Base-by-base conservation (phyloP, 1,140 invertebrate species). In the Saxidomus purpurata region DNA sequence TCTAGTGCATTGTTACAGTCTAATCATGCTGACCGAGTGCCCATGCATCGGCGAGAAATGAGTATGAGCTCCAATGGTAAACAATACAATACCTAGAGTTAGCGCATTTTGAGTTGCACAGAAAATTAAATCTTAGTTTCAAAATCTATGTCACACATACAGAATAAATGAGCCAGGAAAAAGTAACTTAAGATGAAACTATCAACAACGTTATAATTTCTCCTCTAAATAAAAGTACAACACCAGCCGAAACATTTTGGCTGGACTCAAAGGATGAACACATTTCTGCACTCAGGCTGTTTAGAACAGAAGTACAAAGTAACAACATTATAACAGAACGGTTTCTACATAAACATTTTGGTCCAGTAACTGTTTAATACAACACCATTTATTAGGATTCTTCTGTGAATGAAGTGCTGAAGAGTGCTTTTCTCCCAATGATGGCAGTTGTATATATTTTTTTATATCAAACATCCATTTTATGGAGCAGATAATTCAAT, bases 211-310 rank as follows among this genome's bases (percentile, higher is more conserved):
- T 34, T 38, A 87, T 77, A 52, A 17, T n/a, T 79, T 34, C 40
- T 55, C 25, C 31, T 40, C 34, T 43, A 43, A 47, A 63, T 31
- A 36, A 31, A 36, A 25, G 82, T 61, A 55, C 19, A 88, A 77
- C 36, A 83, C 49, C 69, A 83, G 89, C 88, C 89, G 80, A 86
- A 38, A 69, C 55, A 83, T 49, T 82, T 79, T 88, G 89, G 92
- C 93, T 93, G 92, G 91, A 90, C 94, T 93, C 93, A 91, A 92
- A 88, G 74, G 90, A 80, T 91, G 83, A 92, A 94, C 93, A 94
- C 94, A 94, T 94, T 63, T 93, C 93, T 94, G 93, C 93, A 94
- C 93, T 94, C 94, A 71, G 76, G 91, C 91, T 90, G 59, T 28
- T 63, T 28, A 8, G 28, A 63, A 55, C 19, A 55, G 22, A n/a